Percentiles rank a stretch among this genome's conserved stretches.
Conservation (phyloP, 1,140 invertebrate species). For the Polypedilum vanderplanki region DNA sequence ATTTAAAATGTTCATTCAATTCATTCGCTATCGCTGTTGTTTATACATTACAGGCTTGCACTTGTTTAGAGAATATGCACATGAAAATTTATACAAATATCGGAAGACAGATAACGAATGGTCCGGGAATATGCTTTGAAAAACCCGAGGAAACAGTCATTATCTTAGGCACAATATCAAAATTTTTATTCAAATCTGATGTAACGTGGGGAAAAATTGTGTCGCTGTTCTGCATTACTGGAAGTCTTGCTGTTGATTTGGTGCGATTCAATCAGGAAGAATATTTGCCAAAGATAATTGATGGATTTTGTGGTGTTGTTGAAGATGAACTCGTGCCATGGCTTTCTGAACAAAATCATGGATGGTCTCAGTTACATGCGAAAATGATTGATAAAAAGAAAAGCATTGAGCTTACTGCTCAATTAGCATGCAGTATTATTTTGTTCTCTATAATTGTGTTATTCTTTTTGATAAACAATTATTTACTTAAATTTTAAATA, state of each 20-base stretch:
- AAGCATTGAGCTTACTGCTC: neutral
- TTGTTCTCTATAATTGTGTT: neutral
- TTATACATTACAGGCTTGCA: slow-evolving; percentile 45
- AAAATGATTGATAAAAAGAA: neutral
- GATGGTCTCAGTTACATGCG: slow-evolving; percentile 53
- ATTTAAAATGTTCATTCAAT: neutral
- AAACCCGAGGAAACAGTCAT: slow-evolving; percentile 49
- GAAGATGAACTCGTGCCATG: slow-evolving; percentile 59
- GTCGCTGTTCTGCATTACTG: slow-evolving; percentile 59
- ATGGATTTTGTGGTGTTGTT: slow-evolving; percentile 54
- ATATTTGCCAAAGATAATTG: slow-evolving; percentile 53
- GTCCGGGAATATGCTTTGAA: slow-evolving; percentile 46
- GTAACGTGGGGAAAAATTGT: slow-evolving; percentile 63
- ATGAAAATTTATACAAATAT: slow-evolving; percentile 56
- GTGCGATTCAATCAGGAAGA: slow-evolving; percentile 59
- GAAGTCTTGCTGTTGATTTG: slow-evolving; percentile 62
- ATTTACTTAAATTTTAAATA: slow-evolving; percentile 23
- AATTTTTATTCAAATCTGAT: slow-evolving; percentile 51
- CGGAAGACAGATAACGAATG: slow-evolving; percentile 48
- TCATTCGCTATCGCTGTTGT: neutral
- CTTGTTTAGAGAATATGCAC: slow-evolving; percentile 59
- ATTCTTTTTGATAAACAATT: slow-evolving; percentile 24
- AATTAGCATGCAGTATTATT: neutral
- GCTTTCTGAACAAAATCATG: slow-evolving; percentile 59
- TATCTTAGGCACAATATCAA: slow-evolving; percentile 52